Conservation (phyloP, 1,140 invertebrate species). For the Zaprionus lachaisei region DNA sequence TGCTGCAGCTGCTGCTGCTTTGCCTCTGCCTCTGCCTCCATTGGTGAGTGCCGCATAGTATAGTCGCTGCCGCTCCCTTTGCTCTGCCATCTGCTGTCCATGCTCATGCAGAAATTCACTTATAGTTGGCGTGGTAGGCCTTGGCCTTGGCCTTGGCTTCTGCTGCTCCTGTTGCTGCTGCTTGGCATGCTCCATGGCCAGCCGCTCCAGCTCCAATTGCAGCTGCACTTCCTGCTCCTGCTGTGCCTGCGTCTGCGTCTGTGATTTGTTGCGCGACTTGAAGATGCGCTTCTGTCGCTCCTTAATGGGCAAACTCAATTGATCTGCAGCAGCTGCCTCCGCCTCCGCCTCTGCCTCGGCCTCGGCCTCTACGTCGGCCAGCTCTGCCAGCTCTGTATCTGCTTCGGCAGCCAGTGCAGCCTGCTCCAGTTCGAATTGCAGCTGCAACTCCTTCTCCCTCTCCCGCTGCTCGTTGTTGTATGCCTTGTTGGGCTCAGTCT, state of each 20-base stretch:
- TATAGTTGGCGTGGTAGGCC: too few relatives aligned
- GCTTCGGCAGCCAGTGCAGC: slow-evolving; percentile 1
- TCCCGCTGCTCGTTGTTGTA: not conserved
- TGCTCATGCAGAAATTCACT: too few relatives aligned
- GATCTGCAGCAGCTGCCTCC: not conserved
- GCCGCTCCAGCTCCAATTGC: not conserved
- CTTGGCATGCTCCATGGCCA: not conserved
- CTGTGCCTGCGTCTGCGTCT: slow-evolving; percentile 26
- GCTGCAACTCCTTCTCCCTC: not conserved
- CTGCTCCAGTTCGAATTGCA: not conserved
- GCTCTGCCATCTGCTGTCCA: too few relatives aligned
- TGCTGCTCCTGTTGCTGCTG: not conserved
- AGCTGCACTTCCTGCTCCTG: slow-evolving; percentile 9
- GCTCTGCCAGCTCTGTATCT: not conserved
- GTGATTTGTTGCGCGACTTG: slow-evolving; percentile 72
- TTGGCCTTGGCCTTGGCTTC: too few relatives aligned
- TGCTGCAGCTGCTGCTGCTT: too few relatives aligned
- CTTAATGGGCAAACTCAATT: slow-evolving; percentile 67
- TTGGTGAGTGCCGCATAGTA: too few relatives aligned
- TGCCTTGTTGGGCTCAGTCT: not conserved
- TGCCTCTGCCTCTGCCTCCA: too few relatives aligned
- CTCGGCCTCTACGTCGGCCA: not conserved
- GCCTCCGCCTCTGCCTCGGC: not conserved
- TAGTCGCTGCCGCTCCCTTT: too few relatives aligned
- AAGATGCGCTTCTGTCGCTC: slow-evolving; percentile 80